phyloP scores from a whole-genome alignment of 2,113 vertebrate species.

The Eleginops maclovinus region DNA sequence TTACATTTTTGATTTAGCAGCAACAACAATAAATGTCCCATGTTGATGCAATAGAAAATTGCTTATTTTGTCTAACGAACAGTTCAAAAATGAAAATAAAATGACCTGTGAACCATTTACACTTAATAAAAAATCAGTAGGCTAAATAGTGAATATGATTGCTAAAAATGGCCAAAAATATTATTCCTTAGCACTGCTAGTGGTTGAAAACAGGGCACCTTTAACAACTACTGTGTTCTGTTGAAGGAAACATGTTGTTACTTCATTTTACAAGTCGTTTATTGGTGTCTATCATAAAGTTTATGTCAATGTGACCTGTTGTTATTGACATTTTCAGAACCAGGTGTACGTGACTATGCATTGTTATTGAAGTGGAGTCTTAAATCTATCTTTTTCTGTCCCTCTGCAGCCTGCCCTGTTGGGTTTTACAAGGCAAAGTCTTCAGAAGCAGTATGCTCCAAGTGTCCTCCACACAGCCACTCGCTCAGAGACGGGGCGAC shows the following conservation, averaged over 20 bases:
- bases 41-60: background rate
- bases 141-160: too few species aligned
- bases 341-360: background rate
- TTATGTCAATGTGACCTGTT: background rate
- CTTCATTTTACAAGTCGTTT: background rate
- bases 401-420: conserved; percentile 67
- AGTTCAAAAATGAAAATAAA: background rate
- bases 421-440: conserved; percentile 77
- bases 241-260: background rate
- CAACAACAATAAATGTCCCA: background rate
- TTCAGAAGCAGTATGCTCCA: conserved; percentile 67
- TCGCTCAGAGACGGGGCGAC: conserved; percentile 68
- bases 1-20: background rate
- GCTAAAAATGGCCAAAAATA: background rate
- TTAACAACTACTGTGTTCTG: background rate
- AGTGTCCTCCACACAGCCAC: conserved; percentile 79
- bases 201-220: background rate
- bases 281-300: background rate
- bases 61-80: background rate
- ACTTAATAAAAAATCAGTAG: too few species aligned
- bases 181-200: background rate
- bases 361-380: background rate
- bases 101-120: too few species aligned
- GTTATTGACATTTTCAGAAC: background rate
- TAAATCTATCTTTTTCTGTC: background rate